phyloP scores from a whole-genome alignment of 2,888 invertebrate genomes.

The Elysia crispata region DNA sequence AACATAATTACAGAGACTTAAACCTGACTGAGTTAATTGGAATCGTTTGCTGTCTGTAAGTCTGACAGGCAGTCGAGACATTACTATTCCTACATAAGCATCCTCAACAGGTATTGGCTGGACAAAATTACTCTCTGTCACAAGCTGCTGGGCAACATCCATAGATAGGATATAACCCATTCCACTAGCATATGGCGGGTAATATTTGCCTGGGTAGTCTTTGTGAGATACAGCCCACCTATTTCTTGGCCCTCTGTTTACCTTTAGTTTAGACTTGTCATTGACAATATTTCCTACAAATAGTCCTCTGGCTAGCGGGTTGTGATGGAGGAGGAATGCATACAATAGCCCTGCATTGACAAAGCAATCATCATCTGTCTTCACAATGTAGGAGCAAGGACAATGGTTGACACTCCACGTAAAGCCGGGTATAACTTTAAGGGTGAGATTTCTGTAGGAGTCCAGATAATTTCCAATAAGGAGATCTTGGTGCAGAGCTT shows the following conservation, averaged over 20 bases:
- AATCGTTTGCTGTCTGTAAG: constrained; percentile 71
- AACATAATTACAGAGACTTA: constrained; percentile 72
- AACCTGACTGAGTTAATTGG: constrained; percentile 64
- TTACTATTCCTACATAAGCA: constrained; percentile 74
- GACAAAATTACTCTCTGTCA: constrained; percentile 60
- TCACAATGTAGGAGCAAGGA: constrained; percentile 64
- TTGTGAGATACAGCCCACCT: constrained; percentile 71
- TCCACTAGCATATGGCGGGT: constrained; percentile 75
- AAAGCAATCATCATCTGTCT: constrained; percentile 76
- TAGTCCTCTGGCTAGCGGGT: constrained; percentile 56
- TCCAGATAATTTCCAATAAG: constrained; percentile 72
- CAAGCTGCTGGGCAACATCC: constrained; percentile 65
- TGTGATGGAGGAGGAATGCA: constrained; percentile 57
- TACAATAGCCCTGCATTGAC: constrained; percentile 67
- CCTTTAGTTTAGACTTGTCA: constrained; percentile 57
- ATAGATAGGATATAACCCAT: constrained; percentile 73
- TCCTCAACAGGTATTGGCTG: constrained; percentile 75
- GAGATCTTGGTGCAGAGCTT: constrained; percentile 61
- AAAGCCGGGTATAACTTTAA: constrained; percentile 72
- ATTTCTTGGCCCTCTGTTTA: constrained; percentile 67
- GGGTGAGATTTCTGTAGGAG: constrained; percentile 72
- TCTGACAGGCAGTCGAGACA: constrained; percentile 61
- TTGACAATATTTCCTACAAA: constrained; percentile 72
- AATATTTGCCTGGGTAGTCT: constrained; percentile 63
- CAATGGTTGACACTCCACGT: constrained; percentile 65